A percentile compares a stretch with the other conserved stretches of the same genome.
Evolutionary conservation across 2,888 invertebrate species (phyloP).

Genomic region (Brachypalpus laphriformis): DNA sequence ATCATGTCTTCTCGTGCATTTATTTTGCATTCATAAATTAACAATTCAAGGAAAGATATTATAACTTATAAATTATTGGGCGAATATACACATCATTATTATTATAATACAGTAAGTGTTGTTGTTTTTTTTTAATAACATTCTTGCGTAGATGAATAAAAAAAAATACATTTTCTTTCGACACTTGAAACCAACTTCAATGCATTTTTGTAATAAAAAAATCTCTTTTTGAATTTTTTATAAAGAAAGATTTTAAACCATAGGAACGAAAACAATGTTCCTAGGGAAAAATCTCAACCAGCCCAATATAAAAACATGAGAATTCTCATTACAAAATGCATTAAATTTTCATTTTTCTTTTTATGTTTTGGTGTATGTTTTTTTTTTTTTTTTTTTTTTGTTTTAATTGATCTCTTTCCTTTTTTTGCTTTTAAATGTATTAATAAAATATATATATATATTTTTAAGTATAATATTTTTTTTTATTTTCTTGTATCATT

Average conservation of each 20-base stretch:
- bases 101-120: conserved; percentile 5
- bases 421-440: conserved; percentile 16
- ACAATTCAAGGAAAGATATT: conserved; percentile 54
- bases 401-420: conserved; percentile 49
- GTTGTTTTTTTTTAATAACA: not conserved
- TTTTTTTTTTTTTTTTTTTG: not conserved
- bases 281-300: conserved; percentile 43
- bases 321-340: conserved; percentile 53
- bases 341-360: conserved; percentile 9
- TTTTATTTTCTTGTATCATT: not conserved
- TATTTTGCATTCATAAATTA: conserved; percentile 57
- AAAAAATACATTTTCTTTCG: not conserved
- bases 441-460: conserved; percentile 58
- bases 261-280: not conserved
- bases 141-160: conserved; percentile 4
- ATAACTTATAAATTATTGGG: conserved; percentile 27
- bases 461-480: not conserved
- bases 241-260: conserved; percentile 55
- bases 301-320: conserved; percentile 43
- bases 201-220: conserved; percentile 56
- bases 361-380: not conserved
- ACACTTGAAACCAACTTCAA: conserved; percentile 29
- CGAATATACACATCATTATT: conserved; percentile 40
- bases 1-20: conserved; percentile 56
- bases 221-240: conserved; percentile 12